Conservation (phyloP, 2,888 invertebrate species). For the Xestobium rufovillosum region DNA sequence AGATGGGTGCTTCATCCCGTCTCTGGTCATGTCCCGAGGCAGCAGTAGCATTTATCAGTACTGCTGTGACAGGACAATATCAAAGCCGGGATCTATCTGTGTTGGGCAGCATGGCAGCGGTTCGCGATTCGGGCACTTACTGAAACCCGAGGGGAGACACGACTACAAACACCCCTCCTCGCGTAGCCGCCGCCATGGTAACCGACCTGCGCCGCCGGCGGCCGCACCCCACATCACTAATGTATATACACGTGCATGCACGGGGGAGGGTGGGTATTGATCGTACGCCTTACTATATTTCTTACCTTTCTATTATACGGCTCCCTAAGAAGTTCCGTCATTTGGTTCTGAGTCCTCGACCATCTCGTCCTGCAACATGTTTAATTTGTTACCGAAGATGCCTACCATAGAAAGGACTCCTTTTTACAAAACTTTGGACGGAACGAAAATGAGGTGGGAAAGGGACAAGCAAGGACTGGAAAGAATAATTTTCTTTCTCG, state of each 20-base stretch:
- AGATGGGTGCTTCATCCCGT: no score
- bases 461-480: no score
- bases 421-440: no score
- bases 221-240: slow-evolving; percentile 45
- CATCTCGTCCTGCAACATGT: slow-evolving; percentile 23
- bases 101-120: slow-evolving; percentile 34
- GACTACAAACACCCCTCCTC: slow-evolving; percentile 35
- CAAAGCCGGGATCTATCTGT: slow-evolving; percentile 49
- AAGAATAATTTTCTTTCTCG: no score
- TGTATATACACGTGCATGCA: slow-evolving; percentile 41
- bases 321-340: slow-evolving; percentile 26
- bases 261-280: slow-evolving; percentile 33
- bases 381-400: no score
- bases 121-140: slow-evolving; percentile 48
- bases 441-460: no score
- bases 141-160: slow-evolving; percentile 44
- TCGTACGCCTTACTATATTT: slow-evolving; percentile 21
- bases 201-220: slow-evolving; percentile 43
- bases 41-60: slow-evolving; percentile 85
- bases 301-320: slow-evolving; percentile 28
- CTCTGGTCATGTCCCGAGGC: slow-evolving; percentile 83
- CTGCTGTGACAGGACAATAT: slow-evolving; percentile 99
- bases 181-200: slow-evolving; percentile 41
- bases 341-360: slow-evolving; percentile 21
- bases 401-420: no score